Evolutionary conservation across 2,888 invertebrate species (phyloP), one percentile per base, ranked within the genome.

Genomic region (Seira sanloemensis): DNA sequence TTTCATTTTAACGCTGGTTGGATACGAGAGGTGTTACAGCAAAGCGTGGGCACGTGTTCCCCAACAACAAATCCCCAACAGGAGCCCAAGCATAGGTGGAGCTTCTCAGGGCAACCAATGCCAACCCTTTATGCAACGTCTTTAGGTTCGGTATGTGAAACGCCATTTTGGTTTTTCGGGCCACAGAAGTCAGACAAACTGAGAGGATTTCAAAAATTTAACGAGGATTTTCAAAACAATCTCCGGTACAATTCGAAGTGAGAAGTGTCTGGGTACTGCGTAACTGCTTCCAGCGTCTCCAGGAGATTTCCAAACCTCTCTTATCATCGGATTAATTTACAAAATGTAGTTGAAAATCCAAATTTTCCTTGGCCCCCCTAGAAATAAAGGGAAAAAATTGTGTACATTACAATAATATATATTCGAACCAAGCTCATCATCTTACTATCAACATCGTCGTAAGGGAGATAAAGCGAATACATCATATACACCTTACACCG

Each of bases 131-230:
- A 46, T 78, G 68, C 83, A 83, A 83, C 73, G 73, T 77, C 83
- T 62, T 7, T 83, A 83, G 83, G 83, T 73, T 83, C 74, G 37
- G 46, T 68, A 78, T 73, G 83, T 78, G 83, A 85, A 84, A 87
- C 88, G 88, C 88, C 88, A 88, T 88, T 88, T 88, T 88, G 88
- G 88, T 87, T 88, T 88, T 86, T 87, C 87, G 88, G 87, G 85
- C 87, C 85, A 86, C 82, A 86, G 87, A 85, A 84, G 82, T 86
- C 76, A 87, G 84, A 86, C 87, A 82, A 87, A 86, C 81, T 58
- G 80, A 78, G 83, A 83, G 83, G 74, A 83, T 83, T 83, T 83
- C 78, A 69, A 83, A 83, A 78, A 83, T 23, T 78, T 83, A 78
- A 83, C 73, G 27, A 83, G 68, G 25, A 74, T 78, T 83, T 83